Base-by-base conservation (phyloP, 30 jellyfish, hydroid and myxozoan genomes). In the Pelagia noctiluca region DNA sequence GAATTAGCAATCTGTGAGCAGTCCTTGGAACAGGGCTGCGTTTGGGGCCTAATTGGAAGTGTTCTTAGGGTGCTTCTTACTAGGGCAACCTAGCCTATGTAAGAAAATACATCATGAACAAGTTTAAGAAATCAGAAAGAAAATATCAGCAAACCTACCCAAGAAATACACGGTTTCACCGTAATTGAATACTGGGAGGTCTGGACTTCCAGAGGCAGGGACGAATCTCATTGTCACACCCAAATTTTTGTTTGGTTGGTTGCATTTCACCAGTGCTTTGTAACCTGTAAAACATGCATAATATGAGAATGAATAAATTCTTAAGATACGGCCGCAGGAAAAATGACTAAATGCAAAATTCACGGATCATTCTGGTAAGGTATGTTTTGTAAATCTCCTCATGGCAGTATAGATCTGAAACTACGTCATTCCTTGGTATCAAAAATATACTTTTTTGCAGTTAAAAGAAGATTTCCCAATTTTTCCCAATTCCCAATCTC, bases 221-320 rank as follows among this genome's bases (percentile, higher is more conserved):
- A 78, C 37, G 28, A 80, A 38, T 50, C 90, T 66, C 33, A 80
- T 31, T 18, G 53, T 66, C 32, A 72, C 74, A 67, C 3, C 54
- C 1, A 64, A 0, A 0, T 33, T 32, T 26, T 21, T 30, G 35
- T 35, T 5, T 1, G 90, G 90, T 22, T 65, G 28, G 37, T 50
- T 38, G 61, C 90, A 80, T 25, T 35, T 80, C 84, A 80, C 0
- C 57, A 80, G 42, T 2, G 25, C 47, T 13, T 24, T 19, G 38
- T 35, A 22, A 47, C 60, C 25, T 26, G 1, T 5, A 3, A 47
- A 23, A 30, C 47, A 22, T 11, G 2, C 0, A 25, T 1, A 22
- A n/a, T 5, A 5, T 42, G 57, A 5, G 8, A 8, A 42, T 42
- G 8, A 16, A 42, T 5, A 8, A 42, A 42, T 8, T 5, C 57